A percentile compares a stretch with the other conserved stretches of the same genome.
These are phyloP conservation scores for Drosophila peninsularis DNA, from an alignment of 2,888 invertebrate species.

Conservation along the genomic window DNA sequence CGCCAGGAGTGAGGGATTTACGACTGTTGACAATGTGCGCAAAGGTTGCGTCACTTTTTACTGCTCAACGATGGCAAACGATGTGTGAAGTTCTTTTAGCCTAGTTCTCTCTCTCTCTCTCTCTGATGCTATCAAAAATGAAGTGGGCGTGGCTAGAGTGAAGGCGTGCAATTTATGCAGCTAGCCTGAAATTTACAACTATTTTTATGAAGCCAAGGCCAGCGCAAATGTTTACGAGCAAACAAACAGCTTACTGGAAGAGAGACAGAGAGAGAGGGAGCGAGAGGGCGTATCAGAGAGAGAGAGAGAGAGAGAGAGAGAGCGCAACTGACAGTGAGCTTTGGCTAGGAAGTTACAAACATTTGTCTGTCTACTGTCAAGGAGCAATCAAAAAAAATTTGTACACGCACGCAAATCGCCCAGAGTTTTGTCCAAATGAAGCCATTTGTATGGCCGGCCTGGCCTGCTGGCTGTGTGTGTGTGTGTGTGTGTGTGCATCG, in stretches of 20 bases:
- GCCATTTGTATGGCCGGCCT: conserved; percentile 69
- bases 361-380: conserved; percentile 45
- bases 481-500: conserved; percentile 21
- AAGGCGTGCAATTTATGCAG: conserved; percentile 67
- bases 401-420: conserved; percentile 71
- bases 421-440: conserved; percentile 60
- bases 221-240: conserved; percentile 53
- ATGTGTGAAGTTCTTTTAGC: conserved; percentile 66
- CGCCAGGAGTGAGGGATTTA: conserved; percentile 50
- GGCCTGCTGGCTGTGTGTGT: conserved; percentile 11
- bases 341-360: conserved; percentile 16
- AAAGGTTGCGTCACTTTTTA: conserved; percentile 74
- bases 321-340: not conserved
- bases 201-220: conserved; percentile 77
- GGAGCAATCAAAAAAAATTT: conserved; percentile 59
- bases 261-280: not conserved
- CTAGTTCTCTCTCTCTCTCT: not conserved
- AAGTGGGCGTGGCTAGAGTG: conserved; percentile 14
- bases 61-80: conserved; percentile 51
- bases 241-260: conserved; percentile 24
- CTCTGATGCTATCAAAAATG: not conserved
- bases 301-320: not conserved
- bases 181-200: conserved; percentile 73
- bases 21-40: conserved; percentile 76
- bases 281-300: not conserved